Evolutionary conservation across 1,140 invertebrate species (phyloP), one percentile per base, ranked within the genome.

Genomic region (Drosophila nikananu): DNA sequence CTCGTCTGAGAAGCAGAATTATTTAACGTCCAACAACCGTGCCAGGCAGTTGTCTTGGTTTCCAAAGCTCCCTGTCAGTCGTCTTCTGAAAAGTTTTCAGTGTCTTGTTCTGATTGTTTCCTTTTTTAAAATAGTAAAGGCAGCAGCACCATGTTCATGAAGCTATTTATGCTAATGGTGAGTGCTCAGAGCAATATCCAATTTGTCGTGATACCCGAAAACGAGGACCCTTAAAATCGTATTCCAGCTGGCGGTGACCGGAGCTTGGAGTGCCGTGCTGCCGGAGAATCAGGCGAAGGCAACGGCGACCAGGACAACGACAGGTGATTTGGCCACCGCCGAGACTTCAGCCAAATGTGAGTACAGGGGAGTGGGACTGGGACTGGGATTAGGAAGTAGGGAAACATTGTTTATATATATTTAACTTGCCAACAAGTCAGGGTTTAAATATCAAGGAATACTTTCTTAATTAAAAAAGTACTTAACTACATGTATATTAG

Each of bases 1-100:
- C 76, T 59, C 65, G 77, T 65, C 66, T 92, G 90, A 77, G 91
- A 92, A 92, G 82, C 83, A 83, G 89, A 91, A 89, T 91, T 91
- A 91, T 91, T 91, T 91, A 84, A 89, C 74, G 68, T 91, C 72
- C 72, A 79, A 81, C 54, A 73, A 79, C 75, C 72, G 87, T 13
- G 44, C 75, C 66, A 81, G 70, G 65, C 75, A 74, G 86, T 86
- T 83, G 86, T 86, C 68, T 76, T 73, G 54, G 59, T 60, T 62
- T 62, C 73, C 57, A 60, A 58, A 73, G 44, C 55, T 51, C 70
- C 32, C 37, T 21, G 51, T 5, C 37, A n/a, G 51, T 5, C 52
- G 19, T 21, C 27, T 30, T 19, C 5, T 37, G 44, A 2, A 30
- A 60, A 49, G 39, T 32, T 51, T 44, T 41, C 52, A 32, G 51